A percentile compares a stretch with the other conserved stretches of the same genome.
Conservation (phyloP, 2,797 vertebrate species). For the Prionace glauca region DNA sequence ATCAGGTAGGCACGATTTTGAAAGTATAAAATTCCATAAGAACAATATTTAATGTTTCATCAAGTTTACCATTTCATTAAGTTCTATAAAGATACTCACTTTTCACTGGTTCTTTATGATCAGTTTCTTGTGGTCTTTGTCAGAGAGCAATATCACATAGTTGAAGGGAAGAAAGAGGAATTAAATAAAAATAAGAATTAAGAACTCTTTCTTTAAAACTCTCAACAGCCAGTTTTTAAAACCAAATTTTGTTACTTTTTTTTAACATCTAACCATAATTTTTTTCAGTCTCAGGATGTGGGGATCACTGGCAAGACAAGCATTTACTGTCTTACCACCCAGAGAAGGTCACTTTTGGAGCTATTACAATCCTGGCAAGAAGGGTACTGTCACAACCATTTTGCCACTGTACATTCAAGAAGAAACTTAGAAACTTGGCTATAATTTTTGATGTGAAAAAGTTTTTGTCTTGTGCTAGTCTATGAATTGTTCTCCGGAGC, state of each 20-base stretch:
- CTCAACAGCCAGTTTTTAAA: background rate
- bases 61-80: background rate
- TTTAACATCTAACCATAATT: background rate
- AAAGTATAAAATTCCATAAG: background rate
- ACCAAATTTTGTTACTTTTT: background rate
- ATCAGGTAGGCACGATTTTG: background rate
- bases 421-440: no score
- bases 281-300: background rate
- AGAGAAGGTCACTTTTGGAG: background rate
- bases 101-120: slow-evolving; percentile 2
- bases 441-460: no score
- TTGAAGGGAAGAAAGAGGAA: background rate
- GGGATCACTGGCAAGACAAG: background rate
- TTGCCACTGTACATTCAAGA: no score
- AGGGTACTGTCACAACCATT: background rate
- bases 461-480: no score
- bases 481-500: no score
- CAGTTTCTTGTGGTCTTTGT: slow-evolving; percentile 14
- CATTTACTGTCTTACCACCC: background rate
- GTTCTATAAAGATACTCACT: background rate
- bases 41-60: background rate
- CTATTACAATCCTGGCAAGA: background rate
- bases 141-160: background rate
- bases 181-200: background rate
- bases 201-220: background rate